phyloP scores from a whole-genome alignment of 2,797 vertebrate species.

The Epinephelus awoara region DNA sequence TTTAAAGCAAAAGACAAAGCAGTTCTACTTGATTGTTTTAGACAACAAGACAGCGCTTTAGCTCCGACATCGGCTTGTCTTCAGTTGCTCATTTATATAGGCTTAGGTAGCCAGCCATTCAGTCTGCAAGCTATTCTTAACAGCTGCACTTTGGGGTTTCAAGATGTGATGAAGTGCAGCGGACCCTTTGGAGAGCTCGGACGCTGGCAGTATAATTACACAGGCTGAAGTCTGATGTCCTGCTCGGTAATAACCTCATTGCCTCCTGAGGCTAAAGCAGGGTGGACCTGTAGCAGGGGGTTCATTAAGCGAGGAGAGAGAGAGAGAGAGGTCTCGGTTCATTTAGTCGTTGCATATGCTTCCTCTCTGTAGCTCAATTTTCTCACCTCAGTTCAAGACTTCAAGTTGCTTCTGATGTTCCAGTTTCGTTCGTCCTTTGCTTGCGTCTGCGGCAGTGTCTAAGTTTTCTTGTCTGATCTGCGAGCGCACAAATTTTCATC shows the following conservation, averaged over 20 bases:
- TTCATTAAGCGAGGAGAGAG: constrained; percentile 60
- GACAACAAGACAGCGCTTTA: constrained; percentile 16
- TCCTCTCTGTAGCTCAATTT: constrained; percentile 25
- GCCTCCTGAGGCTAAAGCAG: constrained; percentile 61
- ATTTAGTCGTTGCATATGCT: constrained; percentile 33
- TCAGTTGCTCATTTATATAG: constrained; percentile 29
- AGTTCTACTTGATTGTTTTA: constrained; percentile 1
- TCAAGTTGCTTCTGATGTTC: constrained; percentile 13
- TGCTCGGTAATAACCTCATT: constrained; percentile 67
- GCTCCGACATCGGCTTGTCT: constrained; percentile 15
- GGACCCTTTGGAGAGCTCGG: constrained; percentile 60
- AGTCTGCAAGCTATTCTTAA: constrained; percentile 63
- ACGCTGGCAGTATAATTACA: constrained; percentile 73
- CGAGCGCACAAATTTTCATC: background rate
- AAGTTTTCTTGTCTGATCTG: constrained; percentile 30
- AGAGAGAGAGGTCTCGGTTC: constrained; percentile 29
- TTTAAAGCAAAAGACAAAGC: background rate
- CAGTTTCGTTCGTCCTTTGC: background rate
- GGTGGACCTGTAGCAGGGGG: constrained; percentile 41
- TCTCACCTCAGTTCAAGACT: constrained; percentile 9
- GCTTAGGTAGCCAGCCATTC: constrained; percentile 34
- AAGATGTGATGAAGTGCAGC: constrained; percentile 67
- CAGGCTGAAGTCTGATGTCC: constrained; percentile 66
- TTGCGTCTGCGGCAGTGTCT: background rate
- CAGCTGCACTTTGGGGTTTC: constrained; percentile 66